Percentiles rank a stretch among this genome's conserved stretches.
phyloP scores from a whole-genome alignment of 1,140 invertebrate species.

The Ctenoplectra terminalis region DNA sequence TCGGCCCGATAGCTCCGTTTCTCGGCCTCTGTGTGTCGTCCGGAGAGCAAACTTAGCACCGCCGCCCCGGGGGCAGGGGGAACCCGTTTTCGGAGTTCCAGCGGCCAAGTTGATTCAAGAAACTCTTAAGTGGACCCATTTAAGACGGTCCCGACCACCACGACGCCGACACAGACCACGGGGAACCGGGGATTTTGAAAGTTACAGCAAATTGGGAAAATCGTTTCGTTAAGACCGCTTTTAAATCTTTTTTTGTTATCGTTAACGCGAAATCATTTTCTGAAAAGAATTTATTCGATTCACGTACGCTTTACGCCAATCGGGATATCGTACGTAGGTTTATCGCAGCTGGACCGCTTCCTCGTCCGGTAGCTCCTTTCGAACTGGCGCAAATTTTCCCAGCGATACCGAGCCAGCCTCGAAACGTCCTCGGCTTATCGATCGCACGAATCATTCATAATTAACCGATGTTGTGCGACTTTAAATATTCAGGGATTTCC shows the following conservation, averaged over 20 bases:
- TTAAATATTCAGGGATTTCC: too few species aligned
- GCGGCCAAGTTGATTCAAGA: conserved; percentile 60
- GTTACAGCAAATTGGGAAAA: conserved; percentile 17
- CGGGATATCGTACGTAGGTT: conserved; percentile 31
- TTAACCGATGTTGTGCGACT: too few species aligned
- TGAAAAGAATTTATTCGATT: neutral
- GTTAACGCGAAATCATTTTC: too few species aligned
- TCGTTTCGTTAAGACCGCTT: conserved; percentile 11
- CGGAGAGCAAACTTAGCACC: conserved; percentile 52
- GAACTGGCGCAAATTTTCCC: conserved; percentile 57
- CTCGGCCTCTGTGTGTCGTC: conserved; percentile 27
- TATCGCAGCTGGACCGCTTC: conserved; percentile 66
- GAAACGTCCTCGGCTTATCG: conserved; percentile 6
- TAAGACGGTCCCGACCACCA: conserved; percentile 40
- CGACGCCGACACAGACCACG: conserved; percentile 5
- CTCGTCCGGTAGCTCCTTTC: conserved; percentile 56
- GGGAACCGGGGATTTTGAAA: conserved; percentile 41
- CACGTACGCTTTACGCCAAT: neutral
- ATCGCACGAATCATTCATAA: neutral
- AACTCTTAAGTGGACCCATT: conserved; percentile 61
- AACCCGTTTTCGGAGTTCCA: conserved; percentile 55
- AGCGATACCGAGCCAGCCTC: conserved; percentile 40
- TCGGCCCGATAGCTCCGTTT: conserved; percentile 55
- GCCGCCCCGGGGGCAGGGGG: conserved; percentile 3
- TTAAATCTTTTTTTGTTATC: too few species aligned